These are phyloP conservation scores for Pelodiscus sinensis DNA, from an alignment of 2,113 vertebrate species.

Conservation along the genomic window DNA sequence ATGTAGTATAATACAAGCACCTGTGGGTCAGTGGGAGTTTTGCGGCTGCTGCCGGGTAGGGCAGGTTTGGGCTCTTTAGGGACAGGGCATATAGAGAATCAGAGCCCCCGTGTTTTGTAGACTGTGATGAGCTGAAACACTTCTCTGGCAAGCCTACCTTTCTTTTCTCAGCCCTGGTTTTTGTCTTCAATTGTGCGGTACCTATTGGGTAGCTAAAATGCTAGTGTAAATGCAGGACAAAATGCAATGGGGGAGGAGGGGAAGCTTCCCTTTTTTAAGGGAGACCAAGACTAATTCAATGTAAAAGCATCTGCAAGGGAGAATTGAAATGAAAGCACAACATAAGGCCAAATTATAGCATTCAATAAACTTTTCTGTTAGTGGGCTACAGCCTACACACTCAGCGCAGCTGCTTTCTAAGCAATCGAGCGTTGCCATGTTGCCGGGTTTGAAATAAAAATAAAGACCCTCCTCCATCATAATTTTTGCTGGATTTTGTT, in stretches of 20 bases:
- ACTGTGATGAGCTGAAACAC: neutral
- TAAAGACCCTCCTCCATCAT: neutral
- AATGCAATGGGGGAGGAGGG: fast-evolving
- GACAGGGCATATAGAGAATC: neutral
- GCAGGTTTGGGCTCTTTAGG: neutral
- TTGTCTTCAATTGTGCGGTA: neutral
- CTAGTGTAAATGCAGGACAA: neutral
- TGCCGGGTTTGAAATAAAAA: neutral
- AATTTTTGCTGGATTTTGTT: neutral
- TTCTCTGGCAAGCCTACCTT: neutral
- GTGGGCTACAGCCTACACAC: conserved; percentile 19
- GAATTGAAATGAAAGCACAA: neutral
- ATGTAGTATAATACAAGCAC: neutral
- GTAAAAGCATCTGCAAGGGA: neutral
- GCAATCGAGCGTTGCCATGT: neutral
- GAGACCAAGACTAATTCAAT: conserved; percentile 4
- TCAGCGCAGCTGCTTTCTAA: conserved; percentile 6
- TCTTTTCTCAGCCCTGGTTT: neutral
- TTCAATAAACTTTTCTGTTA: neutral
- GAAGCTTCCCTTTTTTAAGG: neutral
- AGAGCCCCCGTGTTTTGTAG: neutral
- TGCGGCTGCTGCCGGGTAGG: neutral
- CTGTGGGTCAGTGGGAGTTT: neutral
- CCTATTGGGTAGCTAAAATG: neutral
- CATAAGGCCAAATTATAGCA: neutral